Percentiles rank a stretch among this genome's conserved stretches.
phyloP scores from a whole-genome alignment of 2,113 vertebrate species.

The Acanthisitta chloris region DNA sequence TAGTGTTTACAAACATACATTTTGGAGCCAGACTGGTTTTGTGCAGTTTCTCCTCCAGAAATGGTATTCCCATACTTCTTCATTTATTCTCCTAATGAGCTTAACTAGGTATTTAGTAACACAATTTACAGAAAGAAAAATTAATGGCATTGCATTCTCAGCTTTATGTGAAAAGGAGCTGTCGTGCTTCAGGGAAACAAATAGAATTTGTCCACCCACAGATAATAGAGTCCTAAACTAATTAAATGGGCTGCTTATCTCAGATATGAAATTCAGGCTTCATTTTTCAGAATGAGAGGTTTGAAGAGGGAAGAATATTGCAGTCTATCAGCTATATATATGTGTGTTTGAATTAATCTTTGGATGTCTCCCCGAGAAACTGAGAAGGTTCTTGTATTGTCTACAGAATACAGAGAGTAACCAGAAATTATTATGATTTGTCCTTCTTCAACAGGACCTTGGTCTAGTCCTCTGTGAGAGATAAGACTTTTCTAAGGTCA shows the following conservation, averaged over 20 bases:
- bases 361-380: background rate
- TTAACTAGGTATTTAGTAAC: background rate
- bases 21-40: background rate
- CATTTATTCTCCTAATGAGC: background rate
- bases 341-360: background rate
- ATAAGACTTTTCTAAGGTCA: background rate
- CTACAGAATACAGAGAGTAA: background rate
- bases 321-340: background rate
- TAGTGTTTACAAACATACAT: background rate
- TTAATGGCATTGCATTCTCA: background rate
- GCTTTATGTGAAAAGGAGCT: background rate
- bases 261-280: background rate
- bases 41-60: background rate
- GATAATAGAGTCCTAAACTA: background rate
- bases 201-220: background rate
- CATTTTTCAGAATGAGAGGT: conserved; percentile 19
- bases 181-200: background rate
- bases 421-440: background rate
- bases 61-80: background rate
- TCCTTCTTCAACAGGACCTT: background rate
- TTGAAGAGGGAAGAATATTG: background rate
- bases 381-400: background rate
- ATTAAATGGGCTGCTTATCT: conserved; percentile 17
- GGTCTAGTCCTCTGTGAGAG: background rate
- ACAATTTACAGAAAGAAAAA: background rate